Conservation (phyloP, 2,797 vertebrate species). For the Sebastes iracundus region DNA sequence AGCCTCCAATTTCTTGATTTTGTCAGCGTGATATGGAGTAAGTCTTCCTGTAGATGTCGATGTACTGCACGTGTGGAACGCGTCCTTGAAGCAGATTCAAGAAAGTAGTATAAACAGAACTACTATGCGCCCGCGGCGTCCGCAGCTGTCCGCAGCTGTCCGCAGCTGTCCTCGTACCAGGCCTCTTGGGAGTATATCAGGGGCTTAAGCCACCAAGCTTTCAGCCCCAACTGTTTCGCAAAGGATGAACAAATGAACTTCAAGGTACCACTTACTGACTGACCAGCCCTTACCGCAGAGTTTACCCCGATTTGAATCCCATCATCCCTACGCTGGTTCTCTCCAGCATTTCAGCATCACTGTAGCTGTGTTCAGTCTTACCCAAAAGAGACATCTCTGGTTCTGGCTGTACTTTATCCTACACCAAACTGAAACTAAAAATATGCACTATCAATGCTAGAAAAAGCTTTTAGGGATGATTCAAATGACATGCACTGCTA, state of each 20-base stretch:
- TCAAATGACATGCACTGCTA: not conserved
- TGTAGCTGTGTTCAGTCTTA: not conserved
- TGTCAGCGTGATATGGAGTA: not conserved
- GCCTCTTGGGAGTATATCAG: not conserved
- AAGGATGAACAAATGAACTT: not conserved
- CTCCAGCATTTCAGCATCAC: not conserved
- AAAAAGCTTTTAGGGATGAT: not conserved
- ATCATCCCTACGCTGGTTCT: not conserved
- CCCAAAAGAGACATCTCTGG: not conserved
- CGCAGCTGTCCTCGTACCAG: not conserved
- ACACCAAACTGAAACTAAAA: not conserved
- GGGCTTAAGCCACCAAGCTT: not conserved
- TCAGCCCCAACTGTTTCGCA: not conserved
- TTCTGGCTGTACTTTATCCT: not conserved
- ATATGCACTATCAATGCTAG: not conserved
- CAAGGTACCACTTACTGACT: not conserved
- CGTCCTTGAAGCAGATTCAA: not conserved
- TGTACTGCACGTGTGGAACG: not conserved
- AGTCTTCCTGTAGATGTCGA: not conserved
- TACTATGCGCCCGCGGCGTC: not conserved
- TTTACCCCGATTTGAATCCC: not conserved
- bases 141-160: not conserved
- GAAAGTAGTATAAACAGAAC: not conserved
- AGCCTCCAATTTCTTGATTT: not conserved
- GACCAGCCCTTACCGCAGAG: not conserved